A percentile compares a stretch with the other conserved stretches of the same genome.
Conservation (phyloP, 2,888 invertebrate genomes). For the Oscheius onirici region DNA sequence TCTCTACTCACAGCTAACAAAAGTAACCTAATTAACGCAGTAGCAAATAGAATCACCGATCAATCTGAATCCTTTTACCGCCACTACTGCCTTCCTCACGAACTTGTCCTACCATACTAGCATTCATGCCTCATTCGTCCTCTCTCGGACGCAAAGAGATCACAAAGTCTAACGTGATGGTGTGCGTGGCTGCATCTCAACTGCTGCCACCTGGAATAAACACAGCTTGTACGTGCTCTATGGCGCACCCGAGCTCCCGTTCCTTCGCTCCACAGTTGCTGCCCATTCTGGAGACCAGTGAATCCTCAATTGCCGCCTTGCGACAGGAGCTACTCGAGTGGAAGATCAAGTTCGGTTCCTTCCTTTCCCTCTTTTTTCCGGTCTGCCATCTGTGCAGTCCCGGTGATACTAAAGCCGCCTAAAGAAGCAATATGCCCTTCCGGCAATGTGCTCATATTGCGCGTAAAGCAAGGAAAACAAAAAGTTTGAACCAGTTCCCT, state of each 20-base stretch:
- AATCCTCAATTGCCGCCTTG: constrained; percentile 24
- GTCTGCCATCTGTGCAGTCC: not conserved
- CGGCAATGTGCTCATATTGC: constrained; percentile 27
- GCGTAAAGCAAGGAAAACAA: not conserved
- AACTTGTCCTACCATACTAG: not conserved
- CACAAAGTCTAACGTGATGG: constrained; percentile 29
- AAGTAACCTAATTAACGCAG: constrained; percentile 13
- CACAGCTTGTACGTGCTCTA: constrained; percentile 26
- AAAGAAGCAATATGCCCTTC: constrained; percentile 31
- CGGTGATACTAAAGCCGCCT: constrained; percentile 8
- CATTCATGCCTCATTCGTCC: constrained; percentile 4
- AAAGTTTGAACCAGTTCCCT: not conserved
- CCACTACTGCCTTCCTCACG: constrained; percentile 11
- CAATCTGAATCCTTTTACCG: constrained; percentile 24
- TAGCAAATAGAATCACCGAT: constrained; percentile 16
- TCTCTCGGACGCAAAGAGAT: constrained; percentile 9
- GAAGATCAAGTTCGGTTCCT: constrained; percentile 32
- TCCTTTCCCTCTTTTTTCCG: constrained; percentile 11
- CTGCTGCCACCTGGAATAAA: constrained; percentile 32
- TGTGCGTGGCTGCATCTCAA: constrained; percentile 17
- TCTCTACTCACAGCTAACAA: constrained; percentile 9
- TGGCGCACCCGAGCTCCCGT: constrained; percentile 26
- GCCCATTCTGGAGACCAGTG: constrained; percentile 25
- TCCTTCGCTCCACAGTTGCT: constrained; percentile 25
- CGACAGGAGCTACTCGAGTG: constrained; percentile 31